Evolutionary conservation across 2,113 vertebrate species (phyloP), one percentile per base, ranked within the genome.

Genomic region (Pyxicephalus adspersus): DNA sequence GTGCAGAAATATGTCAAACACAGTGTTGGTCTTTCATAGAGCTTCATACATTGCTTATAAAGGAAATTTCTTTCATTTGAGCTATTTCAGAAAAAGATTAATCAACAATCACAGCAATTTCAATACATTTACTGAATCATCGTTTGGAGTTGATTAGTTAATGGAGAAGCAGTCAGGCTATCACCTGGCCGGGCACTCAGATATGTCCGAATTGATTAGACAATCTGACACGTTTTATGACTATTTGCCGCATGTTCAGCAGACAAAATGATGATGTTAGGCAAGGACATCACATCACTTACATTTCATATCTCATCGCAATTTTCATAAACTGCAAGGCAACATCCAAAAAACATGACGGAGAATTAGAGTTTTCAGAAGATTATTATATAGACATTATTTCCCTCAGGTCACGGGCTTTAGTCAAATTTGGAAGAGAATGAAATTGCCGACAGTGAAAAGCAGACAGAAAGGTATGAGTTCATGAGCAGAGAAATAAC

Each of bases 401-500:
- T 97, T 98, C 96, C 95, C 96, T 92, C 93, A 96, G 96, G 96
- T 96, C 95, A 93, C 91, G 87, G 95, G 94, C 95, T 96, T 96
- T 96, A 97, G 95, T 98, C 95, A 96, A 95, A 98, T 98, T 97
- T 96, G 93, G 94, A 96, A 92, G 93, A 95, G 95, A 96, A 96
- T 96, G 93, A 96, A 96, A 98, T 97, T 96, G 96, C 94, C 93
- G 95, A 93, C 94, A 95, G 94, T 96, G 93, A 95, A 95, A 96
- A 96, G 90, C 94, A 96, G 95, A 95, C 92, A 93, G 92, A 92
- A 94, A 96, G 95, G 95, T 97, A 95, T 95, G 95, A 96, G 96
- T 96, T 96, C 96, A 96, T 96, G 96, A 97, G 95, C 91, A 95
- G 96, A 96, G 95, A 97, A 97, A 98, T 97, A 98, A 98, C 95